Evolutionary conservation across 2,113 vertebrate genomes (phyloP), one percentile per base, ranked within the genome.

Genomic region (Osmerus mordax): DNA sequence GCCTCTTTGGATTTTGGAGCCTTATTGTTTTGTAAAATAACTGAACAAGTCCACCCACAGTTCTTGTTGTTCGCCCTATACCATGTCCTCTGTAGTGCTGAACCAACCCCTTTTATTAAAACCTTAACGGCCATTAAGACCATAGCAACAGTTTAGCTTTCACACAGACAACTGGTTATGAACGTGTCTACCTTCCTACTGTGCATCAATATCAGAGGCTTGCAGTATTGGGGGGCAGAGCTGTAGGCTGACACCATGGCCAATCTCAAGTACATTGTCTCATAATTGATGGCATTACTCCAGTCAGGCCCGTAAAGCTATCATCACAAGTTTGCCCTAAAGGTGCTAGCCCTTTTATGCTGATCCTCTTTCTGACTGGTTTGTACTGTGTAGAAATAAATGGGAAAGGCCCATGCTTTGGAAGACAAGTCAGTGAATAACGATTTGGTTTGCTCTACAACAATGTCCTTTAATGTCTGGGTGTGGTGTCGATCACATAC

Each of bases 381-480:
- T 73, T 76, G 74, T 51, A 72, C 75, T 78, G 65, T 81, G 77
- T 83, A 76, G 41, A 47, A 47, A 47, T 47, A 47, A 47, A 47
- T 7, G 41, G 41, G 0, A 7, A 47, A 5, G 41, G 41, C 41
- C 41, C 41, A 47, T 47, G 41, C 41, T 47, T 47, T 80, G 83
- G 79, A 76, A 73, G 87, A 81, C 83, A 89, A 87, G 47, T 68
- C 88, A 87, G 47, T 68, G 79, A 84, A 87, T 87, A 87, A 81
- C 69, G 72, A 11, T 47, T 47, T 12, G 2, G 41, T 47, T 47
- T 9, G 41, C 41, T 12, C 41, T 5, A 47, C 41, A 47, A 59
- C 56, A 59, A 6, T 19, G 32, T 36, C 5, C 32, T 36, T 36
- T 36, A 6, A 59, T 11, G 12, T n/a, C 18, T 11, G 73, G 75